Percentiles rank a stretch among this genome's conserved stretches.
Evolutionary conservation across 1,140 invertebrate genomes (phyloP).

Genomic region (Agrypnia vestita): DNA sequence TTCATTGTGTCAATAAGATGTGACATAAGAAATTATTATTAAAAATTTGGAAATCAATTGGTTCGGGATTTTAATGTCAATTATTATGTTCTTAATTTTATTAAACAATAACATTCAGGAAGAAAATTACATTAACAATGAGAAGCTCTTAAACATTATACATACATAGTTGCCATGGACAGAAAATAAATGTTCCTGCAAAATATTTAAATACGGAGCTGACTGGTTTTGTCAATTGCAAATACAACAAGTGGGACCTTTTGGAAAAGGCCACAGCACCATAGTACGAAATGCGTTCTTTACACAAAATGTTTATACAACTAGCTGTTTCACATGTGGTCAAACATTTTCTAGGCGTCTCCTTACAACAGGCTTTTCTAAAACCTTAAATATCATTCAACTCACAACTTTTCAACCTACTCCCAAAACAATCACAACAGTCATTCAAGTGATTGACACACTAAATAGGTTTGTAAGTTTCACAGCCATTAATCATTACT

Average conservation of each 20-base stretch:
- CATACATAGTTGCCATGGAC: too few species aligned
- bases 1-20: too few species aligned
- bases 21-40: too few species aligned
- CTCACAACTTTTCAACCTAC: constrained; percentile 26
- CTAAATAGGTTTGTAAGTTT: background rate
- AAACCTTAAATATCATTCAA: constrained; percentile 37
- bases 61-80: too few species aligned
- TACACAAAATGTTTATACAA: constrained; percentile 10
- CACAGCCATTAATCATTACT: too few species aligned
- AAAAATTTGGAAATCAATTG: too few species aligned
- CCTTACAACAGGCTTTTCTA: constrained; percentile 14
- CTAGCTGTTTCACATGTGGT: constrained; percentile 19
- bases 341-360: constrained; percentile 36
- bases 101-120: too few species aligned
- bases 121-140: too few species aligned
- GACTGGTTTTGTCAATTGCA: constrained; percentile 11
- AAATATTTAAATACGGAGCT: background rate
- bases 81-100: too few species aligned
- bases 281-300: background rate
- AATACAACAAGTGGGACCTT: constrained; percentile 38
- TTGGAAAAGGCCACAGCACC: constrained; percentile 32
- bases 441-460: background rate
- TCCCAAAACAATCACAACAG: background rate
- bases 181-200: too few species aligned
- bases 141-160: too few species aligned